A percentile compares a stretch with the other conserved stretches of the same genome.
These are phyloP conservation scores for Coleophora deauratella DNA, from an alignment of 2,888 invertebrate genomes.

Conservation along the genomic window DNA sequence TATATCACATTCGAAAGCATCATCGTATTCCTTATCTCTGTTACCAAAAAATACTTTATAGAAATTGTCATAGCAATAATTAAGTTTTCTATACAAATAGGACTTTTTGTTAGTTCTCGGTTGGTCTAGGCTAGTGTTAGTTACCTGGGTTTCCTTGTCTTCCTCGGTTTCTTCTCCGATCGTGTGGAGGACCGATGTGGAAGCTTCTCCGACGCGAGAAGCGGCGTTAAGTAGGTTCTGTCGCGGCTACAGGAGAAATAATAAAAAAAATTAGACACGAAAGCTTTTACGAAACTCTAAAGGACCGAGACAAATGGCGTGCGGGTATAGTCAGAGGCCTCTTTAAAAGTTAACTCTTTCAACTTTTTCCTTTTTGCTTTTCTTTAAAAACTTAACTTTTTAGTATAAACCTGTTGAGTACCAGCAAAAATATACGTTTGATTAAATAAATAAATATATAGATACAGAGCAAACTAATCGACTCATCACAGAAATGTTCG, in stretches of 20 bases:
- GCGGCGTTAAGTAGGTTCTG: constrained; percentile 96
- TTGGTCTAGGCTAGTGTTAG: constrained; percentile 9
- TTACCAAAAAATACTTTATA: constrained; percentile 60
- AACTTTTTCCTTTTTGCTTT: too few relatives aligned
- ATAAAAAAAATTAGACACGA: too few relatives aligned
- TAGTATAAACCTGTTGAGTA: too few relatives aligned
- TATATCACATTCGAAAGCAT: constrained; percentile 30
- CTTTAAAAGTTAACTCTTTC: too few relatives aligned
- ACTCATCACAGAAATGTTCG: too few relatives aligned
- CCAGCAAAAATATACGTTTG: too few relatives aligned
- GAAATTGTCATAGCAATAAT: constrained; percentile 67
- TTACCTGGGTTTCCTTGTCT: constrained; percentile 84
- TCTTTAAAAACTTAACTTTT: too few relatives aligned
- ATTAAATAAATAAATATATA: too few relatives aligned
- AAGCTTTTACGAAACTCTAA: too few relatives aligned
- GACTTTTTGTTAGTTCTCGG: constrained; percentile 38
- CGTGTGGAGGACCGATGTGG: constrained; percentile 92
- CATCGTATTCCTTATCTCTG: constrained; percentile 38
- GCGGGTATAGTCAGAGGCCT: too few relatives aligned
- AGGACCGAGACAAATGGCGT: too few relatives aligned
- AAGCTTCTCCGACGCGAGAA: constrained; percentile 96
- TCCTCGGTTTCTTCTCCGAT: constrained; percentile 94
- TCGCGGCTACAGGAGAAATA: constrained; percentile 77
- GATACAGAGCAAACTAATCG: too few relatives aligned
- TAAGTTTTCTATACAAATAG: constrained; percentile 57